Conservation (phyloP, 2,797 vertebrate species). For the Balearica regulorum region DNA sequence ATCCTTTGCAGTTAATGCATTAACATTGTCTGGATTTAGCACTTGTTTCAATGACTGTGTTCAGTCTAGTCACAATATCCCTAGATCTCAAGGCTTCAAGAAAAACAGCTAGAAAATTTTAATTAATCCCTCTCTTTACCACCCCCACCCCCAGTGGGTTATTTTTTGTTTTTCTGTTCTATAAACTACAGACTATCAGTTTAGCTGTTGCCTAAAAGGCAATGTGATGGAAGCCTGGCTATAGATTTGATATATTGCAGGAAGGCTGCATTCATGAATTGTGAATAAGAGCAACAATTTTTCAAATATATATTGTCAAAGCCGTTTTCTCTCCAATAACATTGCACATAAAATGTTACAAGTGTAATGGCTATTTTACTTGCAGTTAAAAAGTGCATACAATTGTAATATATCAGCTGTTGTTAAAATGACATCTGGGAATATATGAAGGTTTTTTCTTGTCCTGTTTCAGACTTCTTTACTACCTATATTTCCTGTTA, state of each 20-base stretch:
- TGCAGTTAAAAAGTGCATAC: constrained; percentile 68
- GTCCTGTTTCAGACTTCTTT: constrained; percentile 25
- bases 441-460: constrained; percentile 17
- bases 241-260: constrained; percentile 45
- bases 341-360: constrained; percentile 67
- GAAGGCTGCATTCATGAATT: constrained; percentile 50
- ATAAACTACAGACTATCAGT: neutral
- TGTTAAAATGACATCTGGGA: constrained; percentile 63
- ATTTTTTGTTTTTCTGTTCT: neutral
- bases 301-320: constrained; percentile 69
- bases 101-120: neutral
- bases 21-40: neutral
- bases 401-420: constrained; percentile 60
- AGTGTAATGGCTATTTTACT: constrained; percentile 72
- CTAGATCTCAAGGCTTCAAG: neutral
- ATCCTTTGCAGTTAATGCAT: neutral
- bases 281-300: constrained; percentile 63
- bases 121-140: neutral
- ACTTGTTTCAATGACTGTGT: neutral
- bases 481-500: neutral
- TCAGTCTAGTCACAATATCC: neutral
- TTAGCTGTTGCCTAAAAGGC: neutral
- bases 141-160: neutral
- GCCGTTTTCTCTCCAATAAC: constrained; percentile 68
- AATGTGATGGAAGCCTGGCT: constrained; percentile 42